Evolutionary conservation across 1,140 invertebrate genomes (phyloP).

Genomic region (Stegodyphus dumicola): DNA sequence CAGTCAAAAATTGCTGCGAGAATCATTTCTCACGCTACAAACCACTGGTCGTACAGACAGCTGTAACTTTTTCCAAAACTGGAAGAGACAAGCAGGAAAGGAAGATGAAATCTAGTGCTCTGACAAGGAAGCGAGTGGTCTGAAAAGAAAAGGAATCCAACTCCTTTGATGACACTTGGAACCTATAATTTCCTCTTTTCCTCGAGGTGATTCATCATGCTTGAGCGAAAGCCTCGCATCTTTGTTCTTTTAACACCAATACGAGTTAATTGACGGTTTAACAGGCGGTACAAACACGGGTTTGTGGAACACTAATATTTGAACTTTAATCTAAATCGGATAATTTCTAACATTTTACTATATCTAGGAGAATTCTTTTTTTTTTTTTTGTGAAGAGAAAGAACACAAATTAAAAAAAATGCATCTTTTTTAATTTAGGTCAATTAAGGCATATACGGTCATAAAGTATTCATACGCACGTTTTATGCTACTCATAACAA

Average conservation of each 20-base stretch:
- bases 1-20: conserved; percentile 4
- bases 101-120: conserved; percentile 18
- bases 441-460: no score
- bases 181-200: conserved; percentile 50
- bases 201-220: conserved; percentile 32
- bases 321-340: neutral
- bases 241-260: conserved; percentile 19
- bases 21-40: neutral
- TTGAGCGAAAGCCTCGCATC: conserved; percentile 8
- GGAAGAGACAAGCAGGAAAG: conserved; percentile 33
- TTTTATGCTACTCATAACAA: no score
- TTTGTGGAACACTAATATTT: neutral
- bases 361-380: no score
- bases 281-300: neutral
- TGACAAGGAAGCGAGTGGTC: conserved; percentile 35
- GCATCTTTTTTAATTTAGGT: no score
- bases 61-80: conserved; percentile 19
- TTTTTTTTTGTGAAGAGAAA: no score
- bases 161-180: conserved; percentile 31
- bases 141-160: conserved; percentile 2
- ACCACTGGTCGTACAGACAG: neutral
- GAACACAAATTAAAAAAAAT: no score
- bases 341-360: neutral
- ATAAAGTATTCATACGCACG: no score
- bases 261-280: conserved; percentile 39